Evolutionary conservation across 1,140 invertebrate species (phyloP), one percentile per base, ranked within the genome.

Genomic region (Drosophila varians): DNA sequence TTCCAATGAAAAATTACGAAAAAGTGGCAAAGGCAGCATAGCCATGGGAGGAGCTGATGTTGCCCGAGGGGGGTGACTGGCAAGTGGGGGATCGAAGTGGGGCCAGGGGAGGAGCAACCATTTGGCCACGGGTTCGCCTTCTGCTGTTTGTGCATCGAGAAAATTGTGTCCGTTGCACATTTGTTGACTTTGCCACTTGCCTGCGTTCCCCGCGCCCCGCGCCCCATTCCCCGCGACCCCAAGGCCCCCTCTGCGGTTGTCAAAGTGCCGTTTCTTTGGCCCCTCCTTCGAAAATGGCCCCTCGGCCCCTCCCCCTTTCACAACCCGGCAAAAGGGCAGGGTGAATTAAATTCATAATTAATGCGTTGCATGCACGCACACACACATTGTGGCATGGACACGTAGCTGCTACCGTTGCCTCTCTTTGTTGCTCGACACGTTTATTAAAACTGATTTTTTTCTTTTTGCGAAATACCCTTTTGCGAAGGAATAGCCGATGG

Each of bases 261-360:
- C 19, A 48, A 52, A 53, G 38, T 62, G 57, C 56, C 45, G 36
- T 52, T 26, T 40, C 7, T 36, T 28, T 25, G 46, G 18, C 11
- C 6, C 18, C 21, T 1, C 14, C 18, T 6, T 38, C 12, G 4
- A 16, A 12, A 38, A n/a, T 4, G 36, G 5, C 18, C 0, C 4
- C 19, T n/a, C n/a, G n/a, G n/a, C n/a, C 14, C 3, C 26, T 5
- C 5, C 0, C 23, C 45, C 31, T 34, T 38, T 21, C 6, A 2
- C 57, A 25, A n/a, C 60, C 61, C 64, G 66, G 43, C 60, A 49
- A 65, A 68, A 71, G 69, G 76, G 66, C 82, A 70, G 58, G 79
- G 56, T 87, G 82, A 86, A 86, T 87, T 86, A 86, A 82, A 86
- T 86, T 86, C 82, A 86, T 86, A 86, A 86, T 86, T 86, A 86